These are phyloP conservation scores for Leptopilina myrica DNA, from an alignment of 2,888 invertebrate species.

Conservation along the genomic window DNA sequence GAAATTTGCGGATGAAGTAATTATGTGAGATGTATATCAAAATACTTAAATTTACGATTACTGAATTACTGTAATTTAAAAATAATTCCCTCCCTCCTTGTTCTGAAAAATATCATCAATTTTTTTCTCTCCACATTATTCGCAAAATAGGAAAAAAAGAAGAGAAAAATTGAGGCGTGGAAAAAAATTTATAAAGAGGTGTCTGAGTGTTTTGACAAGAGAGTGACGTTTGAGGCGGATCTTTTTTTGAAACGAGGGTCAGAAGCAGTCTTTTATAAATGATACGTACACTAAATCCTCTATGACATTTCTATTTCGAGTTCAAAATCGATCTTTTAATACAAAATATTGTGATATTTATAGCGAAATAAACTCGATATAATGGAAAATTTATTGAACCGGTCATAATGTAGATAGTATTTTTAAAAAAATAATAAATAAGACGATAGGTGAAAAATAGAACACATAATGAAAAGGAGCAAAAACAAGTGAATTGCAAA, in stretches of 20 bases:
- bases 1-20: too few species aligned
- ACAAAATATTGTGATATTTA: not conserved
- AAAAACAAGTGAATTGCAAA: too few species aligned
- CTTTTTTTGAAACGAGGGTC: conserved; percentile 18
- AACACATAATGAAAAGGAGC: too few species aligned
- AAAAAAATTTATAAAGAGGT: conserved; percentile 19
- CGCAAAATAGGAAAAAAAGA: not conserved
- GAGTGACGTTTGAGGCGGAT: conserved; percentile 39
- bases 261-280: conserved; percentile 26
- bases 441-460: too few species aligned
- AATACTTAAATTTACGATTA: too few species aligned
- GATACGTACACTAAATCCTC: conserved; percentile 21
- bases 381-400: too few species aligned
- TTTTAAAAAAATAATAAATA: too few species aligned
- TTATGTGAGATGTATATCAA: too few species aligned
- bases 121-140: not conserved
- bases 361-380: not conserved
- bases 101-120: not conserved
- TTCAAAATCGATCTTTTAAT: not conserved
- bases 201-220: conserved; percentile 16
- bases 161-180: not conserved
- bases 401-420: too few species aligned
- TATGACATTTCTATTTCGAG: conserved; percentile 26
- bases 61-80: too few species aligned
- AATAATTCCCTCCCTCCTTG: too few species aligned